Evolutionary conservation across 2,113 vertebrate species (phyloP).

Genomic region (Columbina picui): DNA sequence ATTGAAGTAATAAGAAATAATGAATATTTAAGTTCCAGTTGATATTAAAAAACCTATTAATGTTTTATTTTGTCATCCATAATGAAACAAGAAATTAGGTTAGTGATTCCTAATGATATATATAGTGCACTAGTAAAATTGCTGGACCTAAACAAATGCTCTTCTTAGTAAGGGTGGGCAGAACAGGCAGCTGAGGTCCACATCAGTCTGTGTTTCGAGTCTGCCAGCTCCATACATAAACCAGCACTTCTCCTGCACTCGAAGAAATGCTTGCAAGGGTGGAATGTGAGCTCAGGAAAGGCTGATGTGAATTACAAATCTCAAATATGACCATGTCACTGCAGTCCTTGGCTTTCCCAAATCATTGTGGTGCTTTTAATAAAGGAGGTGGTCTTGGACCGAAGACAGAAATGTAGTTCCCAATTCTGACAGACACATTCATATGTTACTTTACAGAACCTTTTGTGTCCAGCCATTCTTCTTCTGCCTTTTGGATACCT

Average conservation of each 20-base stretch:
- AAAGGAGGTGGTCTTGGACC: neutral
- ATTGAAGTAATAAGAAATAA: slow-evolving; percentile 12
- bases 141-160: neutral
- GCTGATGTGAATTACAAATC: neutral
- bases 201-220: accelerated
- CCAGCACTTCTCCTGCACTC: accelerated
- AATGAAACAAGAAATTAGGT: slow-evolving; percentile 5
- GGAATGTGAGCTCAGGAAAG: neutral
- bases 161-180: neutral
- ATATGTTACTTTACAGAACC: neutral
- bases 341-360: neutral
- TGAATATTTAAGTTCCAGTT: slow-evolving; percentile 52
- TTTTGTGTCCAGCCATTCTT: neutral
- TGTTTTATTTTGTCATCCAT: slow-evolving; percentile 47
- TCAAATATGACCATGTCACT: neutral
- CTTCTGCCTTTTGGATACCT: neutral
- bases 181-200: neutral
- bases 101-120: neutral
- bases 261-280: accelerated
- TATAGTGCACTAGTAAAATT: neutral
- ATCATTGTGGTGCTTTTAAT: neutral
- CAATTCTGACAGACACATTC: neutral
- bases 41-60: slow-evolving; percentile 19
- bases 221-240: neutral
- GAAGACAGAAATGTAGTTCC: neutral